Evolutionary conservation across 2,797 vertebrate genomes (phyloP), one percentile per base, ranked within the genome.

Genomic region (Decapterus maruadsi): DNA sequence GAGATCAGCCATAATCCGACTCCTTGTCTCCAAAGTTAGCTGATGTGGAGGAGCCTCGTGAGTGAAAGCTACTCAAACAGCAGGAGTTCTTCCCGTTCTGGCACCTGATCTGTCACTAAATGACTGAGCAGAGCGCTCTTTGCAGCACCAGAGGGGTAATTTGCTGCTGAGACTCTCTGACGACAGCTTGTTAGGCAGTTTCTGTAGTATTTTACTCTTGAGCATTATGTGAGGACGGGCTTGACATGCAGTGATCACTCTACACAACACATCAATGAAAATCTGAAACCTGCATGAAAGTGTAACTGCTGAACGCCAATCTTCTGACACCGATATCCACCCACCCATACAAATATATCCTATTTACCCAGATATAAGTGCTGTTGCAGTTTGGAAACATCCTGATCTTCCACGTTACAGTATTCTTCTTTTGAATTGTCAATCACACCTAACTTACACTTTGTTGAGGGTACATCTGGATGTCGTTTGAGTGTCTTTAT

Each of bases 91-190:
- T 31, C 60, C 17, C 51, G 6, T 34, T 66, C 22, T 59, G 45
- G 40, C 45, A 58, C n/a, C 22, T 62, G 53, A 65, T 68, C 19
- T 67, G 66, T 48, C 0, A 2, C 34, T 71, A 59, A 72, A 72
- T 34, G 58, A 56, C 38, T 16, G 50, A 45, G 46, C 61, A 58
- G 50, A 38, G 20, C 63, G 29, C 64, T 36, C 48, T 71, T 60
- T 58, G 60, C 36, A 38, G 34, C 20, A 65, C 57, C 61, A 75
- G 17, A 11, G 3, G 17, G 68, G 43, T 20, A 31, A 36, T 73
- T 55, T 31, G 50, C n/a, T 69, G 17, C 0, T 62, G 50, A 58
- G 12, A 12, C 17, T 61, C 43, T 81, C 62, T 54, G 22, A 40
- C 48, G 56, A 71, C 46, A 60, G 36, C 51, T 51, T 59, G 31